A percentile compares a stretch with the other conserved stretches of the same genome.
Conservation (phyloP, 2,888 invertebrate species). For the Hyposoter dolosus region DNA sequence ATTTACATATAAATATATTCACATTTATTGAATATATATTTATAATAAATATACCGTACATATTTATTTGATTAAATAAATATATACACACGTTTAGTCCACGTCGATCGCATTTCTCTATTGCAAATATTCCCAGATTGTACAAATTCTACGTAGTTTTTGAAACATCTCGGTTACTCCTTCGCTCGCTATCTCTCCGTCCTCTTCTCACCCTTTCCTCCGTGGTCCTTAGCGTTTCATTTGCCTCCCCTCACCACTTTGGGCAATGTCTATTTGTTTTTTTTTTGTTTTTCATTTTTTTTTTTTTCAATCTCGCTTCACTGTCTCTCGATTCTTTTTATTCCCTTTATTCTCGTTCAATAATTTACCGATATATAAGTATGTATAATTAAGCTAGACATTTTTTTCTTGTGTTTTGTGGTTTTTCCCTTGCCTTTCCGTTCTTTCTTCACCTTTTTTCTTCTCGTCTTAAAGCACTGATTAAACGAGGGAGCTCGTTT, state of each 20-base stretch:
- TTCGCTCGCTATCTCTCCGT: neutral
- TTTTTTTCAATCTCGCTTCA: constrained; percentile 34
- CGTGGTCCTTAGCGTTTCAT: constrained; percentile 35
- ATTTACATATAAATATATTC: no score
- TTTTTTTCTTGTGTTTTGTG: constrained; percentile 63
- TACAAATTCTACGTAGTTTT: constrained; percentile 42
- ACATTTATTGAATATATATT: no score
- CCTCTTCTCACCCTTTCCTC: neutral
- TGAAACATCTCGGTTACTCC: constrained; percentile 18
- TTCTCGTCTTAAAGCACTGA: constrained; percentile 84
- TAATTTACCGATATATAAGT: constrained; percentile 79
- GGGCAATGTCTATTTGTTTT: constrained; percentile 75
- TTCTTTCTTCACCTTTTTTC: constrained; percentile 38
- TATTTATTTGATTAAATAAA: neutral
- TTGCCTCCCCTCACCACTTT: constrained; percentile 77
- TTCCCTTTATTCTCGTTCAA: constrained; percentile 66
- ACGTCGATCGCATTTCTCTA: constrained; percentile 15
- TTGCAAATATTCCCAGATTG: constrained; percentile 52
- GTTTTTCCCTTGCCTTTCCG: constrained; percentile 18
- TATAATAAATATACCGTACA: neutral
- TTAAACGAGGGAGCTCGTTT: constrained; percentile 84
- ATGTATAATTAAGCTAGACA: constrained; percentile 82
- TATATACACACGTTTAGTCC: neutral
- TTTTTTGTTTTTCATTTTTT: constrained; percentile 25
- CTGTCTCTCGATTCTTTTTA: constrained; percentile 55